phyloP scores from a whole-genome alignment of 2,113 vertebrate genomes.

The Thunnus thynnus region DNA sequence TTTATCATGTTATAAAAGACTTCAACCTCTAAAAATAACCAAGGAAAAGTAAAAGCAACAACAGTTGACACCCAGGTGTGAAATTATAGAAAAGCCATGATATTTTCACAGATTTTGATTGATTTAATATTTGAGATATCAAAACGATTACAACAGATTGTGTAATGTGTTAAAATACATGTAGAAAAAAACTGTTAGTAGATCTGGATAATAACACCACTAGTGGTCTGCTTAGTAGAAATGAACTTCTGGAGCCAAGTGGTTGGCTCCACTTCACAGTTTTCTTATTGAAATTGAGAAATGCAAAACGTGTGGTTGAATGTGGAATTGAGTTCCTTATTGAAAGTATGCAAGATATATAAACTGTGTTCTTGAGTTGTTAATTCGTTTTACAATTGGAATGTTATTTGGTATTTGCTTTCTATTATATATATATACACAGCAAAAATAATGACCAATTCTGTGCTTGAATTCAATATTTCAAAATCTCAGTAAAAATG shows the following conservation, averaged over 20 bases:
- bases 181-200: no score
- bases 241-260: background rate
- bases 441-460: no score
- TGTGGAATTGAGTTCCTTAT: background rate
- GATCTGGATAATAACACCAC: no score
- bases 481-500: no score
- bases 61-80: no score
- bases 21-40: background rate
- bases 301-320: background rate
- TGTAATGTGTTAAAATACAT: background rate
- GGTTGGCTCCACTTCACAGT: background rate
- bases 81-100: background rate
- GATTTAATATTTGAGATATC: background rate
- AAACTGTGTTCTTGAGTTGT: no score
- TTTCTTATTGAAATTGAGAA: background rate
- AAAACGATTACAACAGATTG: background rate
- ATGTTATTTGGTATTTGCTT: no score
- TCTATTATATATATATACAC: no score
- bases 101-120: background rate
- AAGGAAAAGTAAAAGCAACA: background rate
- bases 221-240: no score
- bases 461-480: no score
- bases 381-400: no score
- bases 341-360: background rate
- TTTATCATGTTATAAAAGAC: no score